Conservation (phyloP, 2,113 vertebrate genomes). For the Cochlearius cochlearius region DNA sequence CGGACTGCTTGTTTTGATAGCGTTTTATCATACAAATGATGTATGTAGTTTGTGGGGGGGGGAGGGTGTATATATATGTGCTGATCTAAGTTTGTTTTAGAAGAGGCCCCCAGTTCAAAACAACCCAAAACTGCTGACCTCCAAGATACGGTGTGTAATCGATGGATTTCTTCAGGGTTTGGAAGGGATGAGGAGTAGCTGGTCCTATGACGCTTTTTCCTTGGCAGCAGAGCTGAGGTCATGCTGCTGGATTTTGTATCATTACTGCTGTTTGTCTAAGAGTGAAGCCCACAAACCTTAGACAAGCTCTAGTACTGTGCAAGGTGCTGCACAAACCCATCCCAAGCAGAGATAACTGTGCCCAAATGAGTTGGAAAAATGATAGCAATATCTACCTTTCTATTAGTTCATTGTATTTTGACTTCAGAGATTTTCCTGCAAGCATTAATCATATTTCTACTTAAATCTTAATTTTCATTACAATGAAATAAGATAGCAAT, state of each 20-base stretch:
- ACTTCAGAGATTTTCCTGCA: neutral
- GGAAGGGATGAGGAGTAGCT: neutral
- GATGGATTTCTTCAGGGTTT: neutral
- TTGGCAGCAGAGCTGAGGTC: neutral
- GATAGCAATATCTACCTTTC: neutral
- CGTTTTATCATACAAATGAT: neutral
- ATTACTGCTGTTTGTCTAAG: neutral
- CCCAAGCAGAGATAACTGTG: neutral
- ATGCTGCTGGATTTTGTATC: neutral
- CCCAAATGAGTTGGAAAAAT: neutral
- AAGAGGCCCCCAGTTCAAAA: neutral
- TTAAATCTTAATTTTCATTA: neutral
- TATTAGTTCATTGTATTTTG: neutral
- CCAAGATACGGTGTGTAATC: neutral
- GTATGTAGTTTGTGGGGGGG: neutral
- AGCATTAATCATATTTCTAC: neutral
- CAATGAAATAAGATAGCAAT: neutral
- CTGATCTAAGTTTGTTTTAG: slow-evolving; percentile 10
- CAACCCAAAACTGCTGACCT: neutral
- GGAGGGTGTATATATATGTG: neutral
- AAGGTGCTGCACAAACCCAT: neutral
- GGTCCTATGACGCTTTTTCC: neutral
- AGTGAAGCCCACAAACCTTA: neutral
- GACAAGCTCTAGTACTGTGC: neutral
- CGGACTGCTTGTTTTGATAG: neutral